phyloP scores from a whole-genome alignment of 1,140 invertebrate species.

The Vanessa tameamea region DNA sequence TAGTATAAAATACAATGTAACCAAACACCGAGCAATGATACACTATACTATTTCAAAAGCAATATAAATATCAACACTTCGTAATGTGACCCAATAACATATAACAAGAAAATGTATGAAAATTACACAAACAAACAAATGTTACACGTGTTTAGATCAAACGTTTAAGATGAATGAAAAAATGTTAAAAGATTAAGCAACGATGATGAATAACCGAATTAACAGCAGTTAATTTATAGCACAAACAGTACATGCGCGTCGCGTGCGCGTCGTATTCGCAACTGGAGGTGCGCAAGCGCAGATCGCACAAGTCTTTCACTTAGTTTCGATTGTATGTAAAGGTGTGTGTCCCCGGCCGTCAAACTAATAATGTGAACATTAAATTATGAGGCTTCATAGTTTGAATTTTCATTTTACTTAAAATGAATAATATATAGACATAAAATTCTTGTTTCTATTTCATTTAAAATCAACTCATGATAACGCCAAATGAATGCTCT shows the following conservation, averaged over 20 bases:
- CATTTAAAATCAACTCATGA: too few species aligned
- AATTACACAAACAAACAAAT: background rate
- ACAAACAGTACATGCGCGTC: constrained; percentile 46
- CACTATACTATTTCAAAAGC: constrained; percentile 1
- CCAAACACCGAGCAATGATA: background rate
- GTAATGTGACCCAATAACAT: background rate
- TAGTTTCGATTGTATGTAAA: constrained; percentile 35
- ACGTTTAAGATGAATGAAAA: constrained; percentile 1
- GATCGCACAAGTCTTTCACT: constrained; percentile 47
- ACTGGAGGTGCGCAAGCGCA: constrained; percentile 44
- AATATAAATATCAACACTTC: constrained; percentile 5
- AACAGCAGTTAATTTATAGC: constrained; percentile 28
- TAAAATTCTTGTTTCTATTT: too few species aligned
- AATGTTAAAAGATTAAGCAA: constrained; percentile 9
- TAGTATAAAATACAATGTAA: background rate
- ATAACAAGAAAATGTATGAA: background rate
- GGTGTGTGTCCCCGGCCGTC: constrained; percentile 23
- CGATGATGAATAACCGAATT: constrained; percentile 29
- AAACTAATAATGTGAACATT: constrained; percentile 9
- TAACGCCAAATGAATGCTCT: too few species aligned
- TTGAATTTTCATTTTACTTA: background rate
- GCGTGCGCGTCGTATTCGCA: constrained; percentile 51
- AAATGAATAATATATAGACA: background rate
- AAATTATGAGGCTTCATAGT: background rate
- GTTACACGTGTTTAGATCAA: background rate